Percentiles rank a stretch among this genome's conserved stretches.
These are phyloP conservation scores for Darwinula stevensoni DNA, from an alignment of 2,888 invertebrate species.

Conservation along the genomic window DNA sequence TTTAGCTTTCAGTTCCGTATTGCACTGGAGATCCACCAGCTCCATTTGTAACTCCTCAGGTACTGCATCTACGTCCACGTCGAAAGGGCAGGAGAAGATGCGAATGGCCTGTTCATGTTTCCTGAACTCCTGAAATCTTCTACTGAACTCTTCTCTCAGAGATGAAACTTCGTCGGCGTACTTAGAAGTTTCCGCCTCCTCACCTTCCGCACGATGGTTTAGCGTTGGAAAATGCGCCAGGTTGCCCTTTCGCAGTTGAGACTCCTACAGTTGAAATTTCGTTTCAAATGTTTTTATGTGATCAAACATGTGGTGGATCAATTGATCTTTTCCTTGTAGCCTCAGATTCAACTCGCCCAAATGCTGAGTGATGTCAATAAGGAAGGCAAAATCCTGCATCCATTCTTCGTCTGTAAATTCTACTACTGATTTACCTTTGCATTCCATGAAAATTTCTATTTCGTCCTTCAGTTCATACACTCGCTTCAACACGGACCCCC, in stretches of 20 bases:
- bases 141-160: neutral
- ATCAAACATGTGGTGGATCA: neutral
- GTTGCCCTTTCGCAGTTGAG: neutral
- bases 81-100: conserved; percentile 4
- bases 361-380: neutral
- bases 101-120: neutral
- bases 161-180: neutral
- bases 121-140: neutral
- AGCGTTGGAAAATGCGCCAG: neutral
- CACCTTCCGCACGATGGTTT: neutral
- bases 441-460: neutral
- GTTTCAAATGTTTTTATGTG: neutral
- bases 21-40: conserved; percentile 6
- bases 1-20: conserved; percentile 6
- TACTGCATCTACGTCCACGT: conserved; percentile 5
- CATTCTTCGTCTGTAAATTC: neutral
- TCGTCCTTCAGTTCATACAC: neutral
- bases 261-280: neutral
- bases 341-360: neutral
- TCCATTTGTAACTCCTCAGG: conserved; percentile 6
- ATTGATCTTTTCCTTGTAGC: neutral
- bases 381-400: neutral
- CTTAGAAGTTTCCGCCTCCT: neutral
- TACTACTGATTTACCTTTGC: neutral
- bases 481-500: neutral